Evolutionary conservation across 2,113 vertebrate species (phyloP), one percentile per base, ranked within the genome.

Genomic region (Chaetodon trifascialis): DNA sequence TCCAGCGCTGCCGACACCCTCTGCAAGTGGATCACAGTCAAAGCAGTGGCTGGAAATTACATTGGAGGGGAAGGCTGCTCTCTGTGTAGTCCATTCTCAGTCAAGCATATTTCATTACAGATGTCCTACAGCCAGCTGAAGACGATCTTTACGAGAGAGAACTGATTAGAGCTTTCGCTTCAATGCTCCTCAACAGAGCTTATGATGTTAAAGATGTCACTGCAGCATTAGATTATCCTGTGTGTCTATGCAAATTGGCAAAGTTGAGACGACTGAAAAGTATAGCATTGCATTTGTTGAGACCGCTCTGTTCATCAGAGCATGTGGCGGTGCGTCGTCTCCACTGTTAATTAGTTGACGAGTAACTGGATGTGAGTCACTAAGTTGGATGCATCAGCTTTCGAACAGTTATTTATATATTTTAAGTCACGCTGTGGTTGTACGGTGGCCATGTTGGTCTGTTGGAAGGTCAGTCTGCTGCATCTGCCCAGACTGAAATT

Each of bases 81-180:
- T 58, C 30, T 62, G 65, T 56, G 51, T 11, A 2, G 73, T 54
- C 21, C 58, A 59, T 88, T 76, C 42, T 55, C 52, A 74, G 36
- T 58, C 52, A 65, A 63, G 51, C 59, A 38, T 71, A 52, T 79
- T 68, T 62, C n/a, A 76, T 72, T 58, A 63, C 23, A 30, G 30
- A 3, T 30, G 30, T 30, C 1, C 14, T 55, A 4, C 11, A 3
- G 51, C 4, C 69, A 19, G 64, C 34, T 38, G 56, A 14, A 73
- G 63, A 69, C 0, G 1, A 30, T 66, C 11, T 63, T 23, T 59
- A 11, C 44, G 60, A 82, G 0, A 4, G 46, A 42, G 40, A 49
- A 72, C 16, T 77, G 82, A 88, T 71, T 38, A 70, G 38, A 80
- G 49, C 67, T 34, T 71, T 74, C 4, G 25, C 54, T 86, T 64